Evolutionary conservation across 2,888 invertebrate genomes (phyloP), one percentile per base, ranked within the genome.

Genomic region (Melolontha melolontha): DNA sequence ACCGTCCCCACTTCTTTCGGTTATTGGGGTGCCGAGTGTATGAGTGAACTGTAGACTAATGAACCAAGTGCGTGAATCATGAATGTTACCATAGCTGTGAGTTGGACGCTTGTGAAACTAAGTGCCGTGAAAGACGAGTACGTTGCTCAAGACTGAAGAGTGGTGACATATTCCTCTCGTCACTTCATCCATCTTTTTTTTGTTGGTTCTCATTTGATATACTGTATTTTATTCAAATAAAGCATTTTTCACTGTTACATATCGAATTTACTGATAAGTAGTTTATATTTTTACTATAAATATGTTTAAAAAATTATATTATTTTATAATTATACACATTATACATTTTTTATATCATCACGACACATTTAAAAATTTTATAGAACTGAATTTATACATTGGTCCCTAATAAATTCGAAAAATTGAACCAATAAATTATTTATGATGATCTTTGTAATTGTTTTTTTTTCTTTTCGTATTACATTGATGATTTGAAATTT

Each of bases 91-190:
- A 72, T 75, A 70, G 72, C 70, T 71, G 73, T 71, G 72, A 57
- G 68, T 71, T 71, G 75, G 72, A 75, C 79, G 78, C 75, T 76
- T 80, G 79, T 76, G 77, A 75, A 75, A 75, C 73, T 76, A 76
- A 74, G 75, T 73, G 75, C 73, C 74, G 75, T 75, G 73, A 71
- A 68, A 70, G 66, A 67, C 68, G 63, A 71, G 73, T 71, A 72
- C 68, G 72, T 75, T 75, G 75, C 77, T 79, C 78, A 78, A 80
- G 80, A 81, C 80, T 80, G 79, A 79, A 77, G 76, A 78, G 76
- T 76, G 76, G 74, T 76, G 77, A 75, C 75, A 75, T 74, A 74
- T 75, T 73, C 74, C 72, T 74, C 75, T 74, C 74, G 73, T 74
- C 73, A 75, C 74, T 75, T 74, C 69, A 64, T 73, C 70, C 71